phyloP scores from a whole-genome alignment of 2,797 vertebrate species.

The Neoniphon sammara region DNA sequence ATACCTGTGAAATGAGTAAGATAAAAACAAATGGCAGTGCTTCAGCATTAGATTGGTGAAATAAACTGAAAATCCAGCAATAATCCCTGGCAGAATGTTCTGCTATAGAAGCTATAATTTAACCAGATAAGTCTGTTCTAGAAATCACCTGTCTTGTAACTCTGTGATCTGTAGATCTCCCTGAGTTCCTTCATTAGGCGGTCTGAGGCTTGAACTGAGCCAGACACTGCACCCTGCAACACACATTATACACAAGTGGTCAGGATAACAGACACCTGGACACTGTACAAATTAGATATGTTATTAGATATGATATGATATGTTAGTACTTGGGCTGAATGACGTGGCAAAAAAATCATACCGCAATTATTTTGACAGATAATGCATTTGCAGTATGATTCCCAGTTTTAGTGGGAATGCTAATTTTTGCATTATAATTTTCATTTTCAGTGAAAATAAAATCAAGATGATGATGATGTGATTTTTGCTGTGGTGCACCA shows the following conservation, averaged over 20 bases:
- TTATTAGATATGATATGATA: no score
- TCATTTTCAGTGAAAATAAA: no score
- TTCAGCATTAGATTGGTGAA: slow-evolving; percentile 1
- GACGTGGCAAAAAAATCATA: no score
- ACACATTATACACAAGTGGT: not conserved
- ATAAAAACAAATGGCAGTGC: slow-evolving; percentile 17
- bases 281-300: not conserved
- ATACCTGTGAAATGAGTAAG: slow-evolving; percentile 84
- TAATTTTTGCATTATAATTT: no score
- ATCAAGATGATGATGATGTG: no score
- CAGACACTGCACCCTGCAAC: slow-evolving; percentile 95
- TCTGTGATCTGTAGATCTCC: slow-evolving; percentile 99
- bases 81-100: not conserved
- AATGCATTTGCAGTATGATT: no score
- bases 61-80: not conserved
- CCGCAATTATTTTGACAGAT: no score
- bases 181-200: slow-evolving; percentile 99
- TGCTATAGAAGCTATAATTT: not conserved
- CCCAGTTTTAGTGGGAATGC: no score
- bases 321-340: no score
- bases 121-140: slow-evolving; percentile 4
- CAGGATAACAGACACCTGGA: slow-evolving; percentile 1
- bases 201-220: slow-evolving; percentile 98
- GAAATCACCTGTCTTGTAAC: slow-evolving; percentile 93
- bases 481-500: no score